These are phyloP conservation scores for Serrognathus titanus DNA, from an alignment of 2,888 invertebrate genomes.

Conservation along the genomic window DNA sequence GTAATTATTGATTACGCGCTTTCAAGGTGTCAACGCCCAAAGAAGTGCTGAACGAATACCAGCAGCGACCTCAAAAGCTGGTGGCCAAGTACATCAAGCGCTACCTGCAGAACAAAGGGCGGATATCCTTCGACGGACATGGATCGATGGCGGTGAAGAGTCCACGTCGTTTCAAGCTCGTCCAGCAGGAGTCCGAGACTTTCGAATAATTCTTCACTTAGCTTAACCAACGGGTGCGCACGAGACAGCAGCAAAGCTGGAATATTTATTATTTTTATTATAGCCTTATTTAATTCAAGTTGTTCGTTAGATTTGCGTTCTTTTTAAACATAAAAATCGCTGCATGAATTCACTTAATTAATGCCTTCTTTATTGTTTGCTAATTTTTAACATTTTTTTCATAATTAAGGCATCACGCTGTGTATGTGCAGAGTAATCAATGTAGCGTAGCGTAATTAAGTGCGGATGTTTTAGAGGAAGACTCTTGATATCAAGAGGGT, in stretches of 20 bases:
- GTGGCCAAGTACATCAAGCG: slow-evolving; percentile 80
- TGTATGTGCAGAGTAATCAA: too few relatives aligned
- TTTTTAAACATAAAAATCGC: too few relatives aligned
- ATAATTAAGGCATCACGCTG: too few relatives aligned
- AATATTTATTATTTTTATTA: not conserved
- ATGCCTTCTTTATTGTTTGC: too few relatives aligned
- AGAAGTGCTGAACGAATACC: slow-evolving; percentile 88
- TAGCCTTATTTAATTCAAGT: not conserved
- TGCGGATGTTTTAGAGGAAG: too few relatives aligned
- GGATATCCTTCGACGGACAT: slow-evolving; percentile 68
- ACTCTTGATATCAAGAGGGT: too few relatives aligned
- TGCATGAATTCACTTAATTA: too few relatives aligned
- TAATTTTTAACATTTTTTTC: too few relatives aligned
- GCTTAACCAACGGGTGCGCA: not conserved
- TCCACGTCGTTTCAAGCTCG: slow-evolving; percentile 81
- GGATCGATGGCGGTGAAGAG: slow-evolving; percentile 81
- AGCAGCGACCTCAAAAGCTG: slow-evolving; percentile 81
- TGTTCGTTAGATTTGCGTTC: too few relatives aligned
- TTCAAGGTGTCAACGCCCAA: slow-evolving; percentile 77
- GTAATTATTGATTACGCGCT: too few relatives aligned
- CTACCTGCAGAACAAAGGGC: slow-evolving; percentile 75
- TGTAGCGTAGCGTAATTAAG: too few relatives aligned
- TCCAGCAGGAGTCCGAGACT: slow-evolving; percentile 87
- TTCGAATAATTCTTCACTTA: slow-evolving; percentile 63
- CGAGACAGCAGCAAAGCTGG: not conserved